Evolutionary conservation across 2,888 invertebrate species (phyloP).

Genomic region (Drosophila emarginata): DNA sequence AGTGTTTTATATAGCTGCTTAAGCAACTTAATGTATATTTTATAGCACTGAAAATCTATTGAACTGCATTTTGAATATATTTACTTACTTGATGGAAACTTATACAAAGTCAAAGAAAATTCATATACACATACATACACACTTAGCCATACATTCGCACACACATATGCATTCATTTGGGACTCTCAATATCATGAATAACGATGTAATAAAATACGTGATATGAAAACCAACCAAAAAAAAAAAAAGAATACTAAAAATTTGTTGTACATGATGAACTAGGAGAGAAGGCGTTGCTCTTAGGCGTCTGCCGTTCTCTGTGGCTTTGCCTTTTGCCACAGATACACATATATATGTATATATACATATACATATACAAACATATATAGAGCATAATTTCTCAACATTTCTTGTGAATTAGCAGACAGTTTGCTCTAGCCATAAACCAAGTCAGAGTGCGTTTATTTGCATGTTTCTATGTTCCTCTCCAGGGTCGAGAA

Average conservation of each 20-base stretch:
- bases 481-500: slow-evolving; percentile 13
- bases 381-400: slow-evolving; percentile 35
- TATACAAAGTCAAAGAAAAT: slow-evolving; percentile 11
- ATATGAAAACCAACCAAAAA: slow-evolving; percentile 61
- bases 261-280: slow-evolving; percentile 66
- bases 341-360: background rate
- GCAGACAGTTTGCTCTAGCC: slow-evolving; percentile 37
- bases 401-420: slow-evolving; percentile 62
- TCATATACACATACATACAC: background rate
- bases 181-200: slow-evolving; percentile 64
- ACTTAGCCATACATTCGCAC: slow-evolving; percentile 20
- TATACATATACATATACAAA: background rate
- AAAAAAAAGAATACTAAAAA: no score
- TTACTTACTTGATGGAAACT: slow-evolving; percentile 36
- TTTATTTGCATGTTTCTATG: slow-evolving; percentile 51
- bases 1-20: slow-evolving; percentile 49
- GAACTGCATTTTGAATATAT: slow-evolving; percentile 72
- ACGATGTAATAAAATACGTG: slow-evolving; percentile 78
- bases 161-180: slow-evolving; percentile 4
- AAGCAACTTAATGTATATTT: slow-evolving; percentile 69
- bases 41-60: slow-evolving; percentile 67
- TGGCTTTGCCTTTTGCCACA: slow-evolving; percentile 30
- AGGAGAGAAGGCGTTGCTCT: slow-evolving; percentile 26
- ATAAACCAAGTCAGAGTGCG: slow-evolving; percentile 37
- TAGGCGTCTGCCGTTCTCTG: background rate